Evolutionary conservation across 2,888 invertebrate genomes (phyloP), one percentile per base, ranked within the genome.

Genomic region (Holacanthella duospinosa): DNA sequence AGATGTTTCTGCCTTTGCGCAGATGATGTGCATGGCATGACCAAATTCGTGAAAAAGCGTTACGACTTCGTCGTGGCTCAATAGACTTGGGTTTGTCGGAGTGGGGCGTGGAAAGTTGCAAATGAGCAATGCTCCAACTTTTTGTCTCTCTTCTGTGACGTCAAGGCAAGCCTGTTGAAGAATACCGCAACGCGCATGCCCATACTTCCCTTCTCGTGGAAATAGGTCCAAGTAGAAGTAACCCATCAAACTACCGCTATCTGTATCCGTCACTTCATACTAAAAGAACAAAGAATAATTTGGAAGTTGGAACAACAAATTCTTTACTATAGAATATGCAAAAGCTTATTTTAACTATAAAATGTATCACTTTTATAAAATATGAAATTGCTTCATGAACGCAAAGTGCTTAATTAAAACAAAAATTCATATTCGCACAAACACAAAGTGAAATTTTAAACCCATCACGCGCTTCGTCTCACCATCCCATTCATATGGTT

Each of bases 31-130:
- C 80, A 81, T 81, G 27, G 79, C 77, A 74, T 81, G 80, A 60
- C 80, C 80, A 76, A 81, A 81, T 73, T 81, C 80, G 73, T 81
- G 80, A 73, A 81, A 81, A 66, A 76, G 80, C 2, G 80, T 80
- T 68, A 78, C 78, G 28, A 78, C 79, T 75, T 80, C 80, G 71
- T 78, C 77, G 70, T 80, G 80, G 60, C 77, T 76, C 25, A 81
- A 74, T 19, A 81, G 73, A 12, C 80, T 77, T 1, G 80, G 80
- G 64, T 77, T 76, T 59, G 77, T 78, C 21, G 68, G 73, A 27
- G 77, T 78, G 21, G 80, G 78, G 66, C 78, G 78, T 27, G 79
- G 78, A 72, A 81, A 80, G 74, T 81, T 81, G 44, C 79, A 77
- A 29, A 81, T 76, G 79, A 81, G 80, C 43, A 78, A 79, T 59